Evolutionary conservation across 2,113 vertebrate genomes (phyloP).

Genomic region (Trachemys scripta): DNA sequence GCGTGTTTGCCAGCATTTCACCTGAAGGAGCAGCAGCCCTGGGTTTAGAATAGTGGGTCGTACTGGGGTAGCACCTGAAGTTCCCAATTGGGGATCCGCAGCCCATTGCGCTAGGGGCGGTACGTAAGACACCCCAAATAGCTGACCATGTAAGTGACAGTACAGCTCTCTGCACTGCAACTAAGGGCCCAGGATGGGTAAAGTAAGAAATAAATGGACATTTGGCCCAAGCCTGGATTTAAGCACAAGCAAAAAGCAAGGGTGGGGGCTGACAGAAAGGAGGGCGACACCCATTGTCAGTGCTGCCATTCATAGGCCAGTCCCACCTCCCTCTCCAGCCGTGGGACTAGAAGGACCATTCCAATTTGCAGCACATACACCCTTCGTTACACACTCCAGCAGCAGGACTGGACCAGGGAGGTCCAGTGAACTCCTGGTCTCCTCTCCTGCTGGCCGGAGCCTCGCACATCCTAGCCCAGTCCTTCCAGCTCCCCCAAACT

Average conservation of each 20-base stretch:
- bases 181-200: neutral
- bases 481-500: fast-evolving
- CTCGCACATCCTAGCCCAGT: neutral
- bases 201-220: neutral
- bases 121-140: neutral
- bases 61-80: neutral
- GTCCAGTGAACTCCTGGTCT: neutral
- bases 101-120: neutral
- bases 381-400: neutral
- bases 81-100: neutral
- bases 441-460: neutral
- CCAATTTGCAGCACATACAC: neutral
- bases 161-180: neutral
- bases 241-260: neutral
- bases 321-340: neutral
- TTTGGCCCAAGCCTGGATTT: neutral
- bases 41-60: neutral
- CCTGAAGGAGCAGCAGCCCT: neutral
- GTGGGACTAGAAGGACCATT: neutral
- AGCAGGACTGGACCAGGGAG: neutral
- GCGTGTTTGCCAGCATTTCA: neutral
- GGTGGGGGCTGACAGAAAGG: neutral
- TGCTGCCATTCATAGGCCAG: neutral
- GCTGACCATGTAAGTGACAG: neutral
- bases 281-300: neutral